Base-by-base conservation (phyloP, 2,113 vertebrate species). In the Eulemur macaco region DNA sequence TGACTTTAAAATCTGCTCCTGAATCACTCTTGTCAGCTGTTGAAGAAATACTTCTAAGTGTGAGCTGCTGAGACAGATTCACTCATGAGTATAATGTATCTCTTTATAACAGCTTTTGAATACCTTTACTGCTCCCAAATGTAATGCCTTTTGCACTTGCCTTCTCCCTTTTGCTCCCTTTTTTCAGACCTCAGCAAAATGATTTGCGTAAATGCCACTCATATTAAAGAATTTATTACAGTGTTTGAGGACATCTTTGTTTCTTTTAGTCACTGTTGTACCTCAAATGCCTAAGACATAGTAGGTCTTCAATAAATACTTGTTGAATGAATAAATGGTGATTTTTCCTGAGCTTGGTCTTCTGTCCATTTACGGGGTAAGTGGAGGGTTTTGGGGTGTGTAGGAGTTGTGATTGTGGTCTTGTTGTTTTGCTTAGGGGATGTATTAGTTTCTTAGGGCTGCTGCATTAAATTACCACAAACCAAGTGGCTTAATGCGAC, bases 1-100 rank as follows among this genome's bases (percentile, higher is more conserved):
- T 74, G 42, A 84, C 47, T 82, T 84, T 90, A 86, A 89, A 52
- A 76, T 91, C 52, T 94, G 50, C 31, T 94, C n/a, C 45, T 85
- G 42, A 93, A 58, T 84, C 50, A 80, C 4, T 31, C 78, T 76
- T n/a, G 37, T 93, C 52, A 45, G 56, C 37, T 90, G 25, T 52
- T 52, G 71, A 64, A 69, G 92, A 93, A 85, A 17, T 73, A 39
- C 29, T 82, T 93, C 23, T 47, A 45, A 73, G 45, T 92, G 64
- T 93, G 50, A 92, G 42, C 5, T 78, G 21, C 42, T 63, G 91
- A 92, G 93, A 78, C n/a, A 73, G 69, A 58, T 42, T 89, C 12
- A 31, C 42, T 95, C 34, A 47, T 31, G 74, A 39, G 37, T 76
- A 84, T 64, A 81, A 83, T 6, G 17, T 21, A 37, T 29, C 23